phyloP scores from a whole-genome alignment of 2,797 vertebrate species.

The Craterocephalus amniculus region DNA sequence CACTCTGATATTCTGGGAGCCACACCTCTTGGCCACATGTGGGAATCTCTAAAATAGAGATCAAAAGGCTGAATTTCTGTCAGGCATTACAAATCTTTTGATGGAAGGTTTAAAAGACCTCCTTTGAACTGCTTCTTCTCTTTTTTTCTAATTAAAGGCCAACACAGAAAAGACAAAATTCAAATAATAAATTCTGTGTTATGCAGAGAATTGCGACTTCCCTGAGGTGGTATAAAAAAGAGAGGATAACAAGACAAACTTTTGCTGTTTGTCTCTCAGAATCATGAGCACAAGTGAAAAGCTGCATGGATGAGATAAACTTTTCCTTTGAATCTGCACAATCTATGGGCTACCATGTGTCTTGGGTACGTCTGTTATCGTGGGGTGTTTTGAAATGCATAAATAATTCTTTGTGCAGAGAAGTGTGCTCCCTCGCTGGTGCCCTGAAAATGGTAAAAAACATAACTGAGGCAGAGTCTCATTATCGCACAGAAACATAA shows the following conservation, averaged over 20 bases:
- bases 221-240: conserved; percentile 38
- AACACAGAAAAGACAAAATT: conserved; percentile 57
- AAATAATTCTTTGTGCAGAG: background rate
- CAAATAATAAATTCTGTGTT: conserved; percentile 62
- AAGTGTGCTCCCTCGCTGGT: background rate
- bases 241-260: conserved; percentile 39
- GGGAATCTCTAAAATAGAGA: conserved; percentile 69
- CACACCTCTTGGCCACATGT: conserved; percentile 58
- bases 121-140: conserved; percentile 65
- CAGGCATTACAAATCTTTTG: conserved; percentile 72
- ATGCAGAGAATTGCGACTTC: conserved; percentile 35
- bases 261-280: conserved; percentile 13
- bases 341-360: background rate
- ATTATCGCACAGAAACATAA: conserved; percentile 2
- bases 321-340: background rate
- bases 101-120: conserved; percentile 61
- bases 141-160: conserved; percentile 69
- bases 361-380: background rate
- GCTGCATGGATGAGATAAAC: background rate
- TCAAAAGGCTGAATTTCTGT: conserved; percentile 67
- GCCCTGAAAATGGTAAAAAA: conserved; percentile 4
- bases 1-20: conserved; percentile 40
- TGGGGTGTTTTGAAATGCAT: background rate
- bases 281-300: conserved; percentile 18
- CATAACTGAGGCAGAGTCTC: background rate